Evolutionary conservation across 1,140 invertebrate species (phyloP), one percentile per base, ranked within the genome.

Genomic region (Maniola jurtina): DNA sequence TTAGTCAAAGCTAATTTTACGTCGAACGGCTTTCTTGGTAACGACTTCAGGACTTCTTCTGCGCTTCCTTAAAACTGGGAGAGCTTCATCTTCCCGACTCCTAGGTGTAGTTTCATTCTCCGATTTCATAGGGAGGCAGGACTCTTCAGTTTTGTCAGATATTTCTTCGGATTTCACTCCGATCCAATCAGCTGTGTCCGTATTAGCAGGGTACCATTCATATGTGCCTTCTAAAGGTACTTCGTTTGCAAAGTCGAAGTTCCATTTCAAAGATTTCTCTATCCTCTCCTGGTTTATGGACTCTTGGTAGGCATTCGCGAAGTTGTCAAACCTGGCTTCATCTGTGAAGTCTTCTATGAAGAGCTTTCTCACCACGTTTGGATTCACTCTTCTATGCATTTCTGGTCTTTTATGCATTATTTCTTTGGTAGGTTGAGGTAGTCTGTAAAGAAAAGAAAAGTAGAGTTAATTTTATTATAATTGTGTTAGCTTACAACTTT

Each of bases 171-270:
- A 16, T 60, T 74, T 72, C 1, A 77, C 57, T 11, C 70, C 76
- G 6, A 81, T 66, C 76, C 80, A 85, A 33, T 74, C 66, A 6
- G 58, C 48, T 6, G 64, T 57, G 8, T 63, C 61, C 15, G 64
- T 57, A 5, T 11, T 4, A 16, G 64, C 52, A 3, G 45, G 60
- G 9, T 63, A 70, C 84, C 84, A 87, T 69, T 78, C 62, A 38
- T 74, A 79, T 0, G 48, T 57, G 10, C 83, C 83, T 47, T 80
- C 71, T 62, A 85, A 62, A 11, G 84, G 75, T 13, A 69, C 35
- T 54, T 85, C 85, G 13, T 81, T 84, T 65, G 67, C 68, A 34
- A 85, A 83, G 52, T 88, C 85, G 25, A 88, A 88, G 35, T 85
- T 85, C 72, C 76, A 87, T 62, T 81, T 81, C 10, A 70, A 58